These are phyloP conservation scores for Eupeodes luniger DNA, from an alignment of 2,888 invertebrate genomes.

Conservation along the genomic window DNA sequence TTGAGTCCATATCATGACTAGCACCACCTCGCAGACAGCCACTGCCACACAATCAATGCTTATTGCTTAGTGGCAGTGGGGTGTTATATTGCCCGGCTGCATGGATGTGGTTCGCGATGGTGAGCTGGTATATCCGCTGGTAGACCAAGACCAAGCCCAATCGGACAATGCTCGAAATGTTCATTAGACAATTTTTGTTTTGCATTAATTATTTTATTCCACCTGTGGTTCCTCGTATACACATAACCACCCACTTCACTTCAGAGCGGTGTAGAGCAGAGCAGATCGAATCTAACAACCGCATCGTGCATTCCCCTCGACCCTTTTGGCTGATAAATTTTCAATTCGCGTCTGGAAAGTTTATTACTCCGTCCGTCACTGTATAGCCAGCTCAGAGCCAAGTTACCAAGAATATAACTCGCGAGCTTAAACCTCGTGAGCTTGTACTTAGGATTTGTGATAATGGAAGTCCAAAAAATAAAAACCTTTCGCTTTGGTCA, in stretches of 20 bases:
- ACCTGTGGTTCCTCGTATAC: constrained; percentile 60
- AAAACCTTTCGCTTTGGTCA: constrained; percentile 75
- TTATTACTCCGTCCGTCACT: constrained; percentile 65
- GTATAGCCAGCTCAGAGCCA: background rate
- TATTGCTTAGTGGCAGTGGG: background rate
- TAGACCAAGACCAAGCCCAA: constrained; percentile 67
- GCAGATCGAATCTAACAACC: constrained; percentile 3
- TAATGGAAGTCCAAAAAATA: constrained; percentile 48
- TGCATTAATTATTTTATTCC: constrained; percentile 76
- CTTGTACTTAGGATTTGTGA: constrained; percentile 74
- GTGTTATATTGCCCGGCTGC: constrained; percentile 43
- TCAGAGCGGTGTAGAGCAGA: background rate
- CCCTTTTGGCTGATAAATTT: constrained; percentile 21
- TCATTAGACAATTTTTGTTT: constrained; percentile 76
- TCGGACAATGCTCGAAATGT: constrained; percentile 75
- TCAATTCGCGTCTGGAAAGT: constrained; percentile 62
- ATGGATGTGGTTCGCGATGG: background rate
- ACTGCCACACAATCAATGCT: constrained; percentile 31
- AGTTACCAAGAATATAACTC: constrained; percentile 26
- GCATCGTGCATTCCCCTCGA: background rate
- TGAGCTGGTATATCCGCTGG: background rate
- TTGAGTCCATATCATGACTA: constrained; percentile 51
- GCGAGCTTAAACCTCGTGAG: constrained; percentile 70
- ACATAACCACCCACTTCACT: constrained; percentile 20
- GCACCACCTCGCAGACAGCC: constrained; percentile 41